Evolutionary conservation across 1,140 invertebrate genomes (phyloP), one percentile per base, ranked within the genome.

Genomic region (Aphaenogaster rudis): DNA sequence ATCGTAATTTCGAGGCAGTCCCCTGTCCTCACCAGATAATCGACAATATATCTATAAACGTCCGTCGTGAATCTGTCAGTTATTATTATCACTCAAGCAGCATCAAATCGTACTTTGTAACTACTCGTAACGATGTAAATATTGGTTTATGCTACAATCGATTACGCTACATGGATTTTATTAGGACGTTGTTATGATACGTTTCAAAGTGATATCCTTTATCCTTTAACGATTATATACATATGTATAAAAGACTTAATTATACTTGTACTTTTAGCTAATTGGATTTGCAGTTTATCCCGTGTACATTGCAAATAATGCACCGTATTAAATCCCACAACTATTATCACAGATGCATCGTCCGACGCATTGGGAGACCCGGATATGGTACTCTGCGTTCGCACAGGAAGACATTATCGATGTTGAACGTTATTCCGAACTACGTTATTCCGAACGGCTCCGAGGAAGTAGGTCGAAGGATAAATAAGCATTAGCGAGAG

Each of bases 401-500:
- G 66, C 50, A 39, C 54, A 57, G 69, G 45, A 78, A 61, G 87
- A 79, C 71, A 79, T 91, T 90, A 91, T 90, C 89, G 89, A 86
- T 79, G 82, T 71, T 42, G 74, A 42, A 28, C 28, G 28, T 28
- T 28, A 28, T 28, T 28, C 28, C 28, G 28, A 28, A 76, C 57
- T 79, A 78, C 78, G 52, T 78, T 87, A 82, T 81, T 69, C 84
- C 61, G 42, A 28, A 52, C 66, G 72, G 52, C 4, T 21, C 28
- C 36, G 33, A 57, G 33, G n/a, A 90, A 90, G 71, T 91, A 88
- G 90, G 90, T 78, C 90, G 80, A 67, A 66, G 77, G 86, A 90
- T 91, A 91, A 91, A 91, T 86, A 91, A 88, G 90, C 81, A 88
- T 91, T 82, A 91, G 59, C 52, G 21, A 48, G 21, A 11, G 71